phyloP scores from a whole-genome alignment of 2,113 vertebrate genomes.

The Sylvilagus bachmani region DNA sequence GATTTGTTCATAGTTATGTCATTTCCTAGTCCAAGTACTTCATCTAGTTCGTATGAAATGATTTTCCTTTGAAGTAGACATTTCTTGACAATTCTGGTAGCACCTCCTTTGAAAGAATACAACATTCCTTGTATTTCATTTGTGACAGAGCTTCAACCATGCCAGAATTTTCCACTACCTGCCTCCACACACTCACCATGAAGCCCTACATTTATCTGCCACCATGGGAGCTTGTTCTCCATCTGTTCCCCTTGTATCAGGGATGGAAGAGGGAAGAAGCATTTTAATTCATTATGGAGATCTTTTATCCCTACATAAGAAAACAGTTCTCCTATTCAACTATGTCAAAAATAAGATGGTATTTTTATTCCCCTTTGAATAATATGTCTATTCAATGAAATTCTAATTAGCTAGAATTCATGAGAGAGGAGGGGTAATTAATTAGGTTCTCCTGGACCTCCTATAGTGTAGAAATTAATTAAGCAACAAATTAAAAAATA shows the following conservation, averaged over 20 bases:
- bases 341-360: background rate
- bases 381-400: slow-evolving; percentile 47
- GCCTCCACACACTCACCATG: background rate
- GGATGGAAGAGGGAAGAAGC: background rate
- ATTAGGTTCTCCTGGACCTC: slow-evolving; percentile 26
- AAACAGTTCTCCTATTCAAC: background rate
- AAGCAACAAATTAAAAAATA: slow-evolving; percentile 51
- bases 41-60: background rate
- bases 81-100: background rate
- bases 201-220: background rate
- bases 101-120: fast-evolving
- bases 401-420: slow-evolving; percentile 67
- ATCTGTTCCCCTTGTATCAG: background rate
- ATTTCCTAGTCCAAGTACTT: background rate
- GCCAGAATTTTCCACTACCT: background rate
- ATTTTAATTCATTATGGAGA: background rate
- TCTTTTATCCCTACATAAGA: background rate
- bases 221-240: background rate
- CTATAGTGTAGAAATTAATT: slow-evolving; percentile 60
- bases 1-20: background rate
- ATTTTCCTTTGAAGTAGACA: background rate
- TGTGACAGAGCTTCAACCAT: background rate
- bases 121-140: background rate
- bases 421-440: slow-evolving; percentile 29
- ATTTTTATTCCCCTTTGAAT: slow-evolving; percentile 41